Base-by-base conservation (phyloP, 2,113 vertebrate species). In the Stercorarius parasiticus region DNA sequence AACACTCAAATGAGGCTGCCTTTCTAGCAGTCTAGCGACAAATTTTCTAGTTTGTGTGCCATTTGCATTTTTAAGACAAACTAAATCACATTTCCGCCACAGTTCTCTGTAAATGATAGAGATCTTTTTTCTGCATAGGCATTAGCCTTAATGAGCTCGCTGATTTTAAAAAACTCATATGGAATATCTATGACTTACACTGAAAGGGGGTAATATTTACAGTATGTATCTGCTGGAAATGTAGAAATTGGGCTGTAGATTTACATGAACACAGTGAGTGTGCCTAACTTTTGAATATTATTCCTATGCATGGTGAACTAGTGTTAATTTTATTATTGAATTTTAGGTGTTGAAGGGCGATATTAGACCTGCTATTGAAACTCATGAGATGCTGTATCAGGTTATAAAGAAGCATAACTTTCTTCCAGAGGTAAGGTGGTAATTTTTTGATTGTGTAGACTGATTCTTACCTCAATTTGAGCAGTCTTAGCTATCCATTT, bases 321-420 rank as follows among this genome's bases (percentile, higher is more conserved):
- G 0, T 59, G 22, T 58, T 72, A 45, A 66, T 79, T 89, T 65
- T 91, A 4, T 94, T 92, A 11, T 92, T 95, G 40, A 59, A 77
- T 97, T 97, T 50, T 96, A 99, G 99, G 99, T 99, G 70, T 93
- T 99, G 96, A 99, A 99, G 96, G 99, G 99, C 15, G 99, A 99
- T 92, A 99, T 99, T 84, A 99, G 99, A 22, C 99, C 99, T 82
- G 99, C 99, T 86, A 99, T 99, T 90, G 99, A 99, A 98, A 99
- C 99, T 82, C 99, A 99, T 78, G 99, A 99, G 98, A 99, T 99
- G 99, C 97, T 99, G 43, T 99, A 99, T 97, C 99, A 99, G 97
- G 99, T 99, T 89, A 99, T 99, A 95, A 99, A 99, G 98, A 99
- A 99, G 94, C 99, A 99, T 98, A 99, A 99, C 97, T 99, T 99